Conservation (phyloP, 2,888 invertebrate genomes). For the Tridacna gigas region DNA sequence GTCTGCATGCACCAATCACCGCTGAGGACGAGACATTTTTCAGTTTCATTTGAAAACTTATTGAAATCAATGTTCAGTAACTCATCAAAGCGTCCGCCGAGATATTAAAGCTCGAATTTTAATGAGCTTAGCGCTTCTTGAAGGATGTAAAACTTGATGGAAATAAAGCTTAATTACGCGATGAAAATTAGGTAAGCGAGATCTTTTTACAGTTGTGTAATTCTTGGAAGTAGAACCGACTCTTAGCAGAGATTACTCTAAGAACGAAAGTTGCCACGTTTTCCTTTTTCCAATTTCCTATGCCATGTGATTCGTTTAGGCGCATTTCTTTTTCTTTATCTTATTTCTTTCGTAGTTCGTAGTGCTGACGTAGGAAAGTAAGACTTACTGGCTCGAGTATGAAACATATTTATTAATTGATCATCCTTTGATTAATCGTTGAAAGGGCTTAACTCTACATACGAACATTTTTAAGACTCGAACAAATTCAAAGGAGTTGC, state of each 20-base stretch:
- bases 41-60: conserved; percentile 18
- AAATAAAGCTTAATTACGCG: conserved; percentile 27
- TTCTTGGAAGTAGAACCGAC: neutral
- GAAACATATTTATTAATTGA: neutral
- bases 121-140: conserved; percentile 13
- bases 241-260: neutral
- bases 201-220: conserved; percentile 23
- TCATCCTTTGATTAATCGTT: no score
- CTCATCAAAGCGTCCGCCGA: conserved; percentile 10
- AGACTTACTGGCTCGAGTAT: neutral
- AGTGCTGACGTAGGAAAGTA: neutral
- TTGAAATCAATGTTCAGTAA: conserved; percentile 23
- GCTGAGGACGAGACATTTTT: no score
- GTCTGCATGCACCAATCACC: no score
- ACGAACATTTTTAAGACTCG: no score
- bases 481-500: no score
- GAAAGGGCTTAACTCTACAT: no score
- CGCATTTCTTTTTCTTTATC: neutral
- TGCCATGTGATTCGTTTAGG: neutral
- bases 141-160: conserved; percentile 3
- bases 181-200: conserved; percentile 16
- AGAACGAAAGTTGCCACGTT: neutral
- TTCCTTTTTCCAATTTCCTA: neutral
- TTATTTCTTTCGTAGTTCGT: neutral
- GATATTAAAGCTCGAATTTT: conserved; percentile 15